Evolutionary conservation across 1,140 invertebrate genomes (phyloP).

Genomic region (Drosophila fuyamai): DNA sequence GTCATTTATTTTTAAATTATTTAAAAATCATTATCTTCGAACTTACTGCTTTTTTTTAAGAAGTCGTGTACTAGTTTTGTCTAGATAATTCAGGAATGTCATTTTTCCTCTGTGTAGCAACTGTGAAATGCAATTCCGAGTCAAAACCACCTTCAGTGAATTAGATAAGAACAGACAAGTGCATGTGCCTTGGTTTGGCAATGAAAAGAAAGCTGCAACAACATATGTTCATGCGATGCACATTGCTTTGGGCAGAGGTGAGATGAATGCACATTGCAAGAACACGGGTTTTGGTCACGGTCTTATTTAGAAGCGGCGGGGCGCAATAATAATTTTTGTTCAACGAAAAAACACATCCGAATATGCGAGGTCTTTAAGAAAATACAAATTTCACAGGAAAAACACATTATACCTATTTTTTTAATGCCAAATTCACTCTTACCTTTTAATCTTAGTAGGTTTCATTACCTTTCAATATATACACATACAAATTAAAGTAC

Average conservation of each 20-base stretch:
- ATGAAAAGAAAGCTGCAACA: not conserved
- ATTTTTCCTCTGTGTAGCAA: not conserved
- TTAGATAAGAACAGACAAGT: constrained; percentile 39
- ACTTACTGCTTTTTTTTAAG: not conserved
- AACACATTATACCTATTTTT: no score
- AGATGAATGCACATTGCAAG: constrained; percentile 5
- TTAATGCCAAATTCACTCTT: not conserved
- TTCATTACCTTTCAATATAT: not conserved
- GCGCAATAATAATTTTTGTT: not conserved
- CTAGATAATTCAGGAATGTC: not conserved
- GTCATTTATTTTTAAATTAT: not conserved
- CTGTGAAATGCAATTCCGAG: constrained; percentile 14
- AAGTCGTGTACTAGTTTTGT: not conserved
- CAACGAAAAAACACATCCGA: no score
- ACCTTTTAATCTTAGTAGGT: not conserved
- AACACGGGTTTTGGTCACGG: constrained; percentile 6
- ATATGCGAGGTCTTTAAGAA: no score
- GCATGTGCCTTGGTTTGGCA: constrained; percentile 22
- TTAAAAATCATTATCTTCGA: not conserved
- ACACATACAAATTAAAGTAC: not conserved
- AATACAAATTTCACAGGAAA: no score
- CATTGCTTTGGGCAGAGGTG: not conserved
- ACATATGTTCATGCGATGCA: not conserved
- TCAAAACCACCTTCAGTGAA: constrained; percentile 1
- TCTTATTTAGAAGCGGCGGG: not conserved